phyloP scores from a whole-genome alignment of 2,888 invertebrate species.

The Apocheima hispidaria region DNA sequence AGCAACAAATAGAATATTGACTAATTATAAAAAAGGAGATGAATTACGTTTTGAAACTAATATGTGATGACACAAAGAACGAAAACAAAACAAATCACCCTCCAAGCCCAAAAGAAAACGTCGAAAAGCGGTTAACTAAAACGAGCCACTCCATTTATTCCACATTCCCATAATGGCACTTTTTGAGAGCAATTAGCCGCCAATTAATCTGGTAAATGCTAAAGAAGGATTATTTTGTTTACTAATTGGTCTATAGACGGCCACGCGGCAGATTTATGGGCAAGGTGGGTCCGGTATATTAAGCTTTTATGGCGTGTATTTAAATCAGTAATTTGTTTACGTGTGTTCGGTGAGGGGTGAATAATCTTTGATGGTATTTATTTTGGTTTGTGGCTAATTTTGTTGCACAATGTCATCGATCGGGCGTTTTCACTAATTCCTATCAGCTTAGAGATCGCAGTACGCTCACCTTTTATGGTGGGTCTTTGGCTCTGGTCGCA shows the following conservation, averaged over 20 bases:
- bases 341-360: neutral
- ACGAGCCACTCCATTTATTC: conserved; percentile 24
- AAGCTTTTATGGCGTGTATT: conserved; percentile 36
- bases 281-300: conserved; percentile 45
- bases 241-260: conserved; percentile 56
- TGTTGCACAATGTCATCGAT: neutral
- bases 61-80: neutral
- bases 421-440: no score
- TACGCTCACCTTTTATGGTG: neutral
- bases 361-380: conserved; percentile 1
- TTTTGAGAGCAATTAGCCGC: conserved; percentile 53
- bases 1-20: no score
- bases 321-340: conserved; percentile 32
- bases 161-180: conserved; percentile 51
- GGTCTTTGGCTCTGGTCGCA: no score
- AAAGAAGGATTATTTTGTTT: conserved; percentile 57
- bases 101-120: conserved; percentile 14
- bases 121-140: conserved; percentile 11
- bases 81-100: conserved; percentile 17
- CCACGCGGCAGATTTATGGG: conserved; percentile 49
- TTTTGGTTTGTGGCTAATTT: neutral
- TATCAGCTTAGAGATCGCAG: neutral
- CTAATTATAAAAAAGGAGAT: no score
- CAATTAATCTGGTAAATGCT: conserved; percentile 56
- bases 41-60: neutral